Evolutionary conservation across 2,113 vertebrate genomes (phyloP), one percentile per base, ranked within the genome.

Genomic region (Probosciger aterrimus): DNA sequence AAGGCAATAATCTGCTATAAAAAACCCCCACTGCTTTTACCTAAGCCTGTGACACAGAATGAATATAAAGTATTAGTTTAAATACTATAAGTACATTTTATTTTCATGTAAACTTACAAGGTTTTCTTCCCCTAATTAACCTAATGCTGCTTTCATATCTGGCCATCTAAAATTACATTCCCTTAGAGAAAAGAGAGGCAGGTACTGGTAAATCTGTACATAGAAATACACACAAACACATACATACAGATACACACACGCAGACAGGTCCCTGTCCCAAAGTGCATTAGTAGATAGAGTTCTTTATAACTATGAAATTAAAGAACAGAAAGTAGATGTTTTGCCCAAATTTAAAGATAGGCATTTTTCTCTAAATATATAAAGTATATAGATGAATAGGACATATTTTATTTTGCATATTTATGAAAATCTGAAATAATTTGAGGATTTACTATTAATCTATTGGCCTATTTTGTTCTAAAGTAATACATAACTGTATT

Each of bases 391-490:
- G 20, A 28, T 76, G 14, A 15, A 77, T 43, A 53, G 19, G 16
- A 44, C 5, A 17, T 60, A 39, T 44, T 81, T 71, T 70, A 30
- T 78, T 82, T 63, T 83, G 86, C 3, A 6, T 27, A 37, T 37
- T 67, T n/a, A 41, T 20, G 27, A 93, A 89, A 89, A 92, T 50
- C 6, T 70, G 30, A 91, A 90, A 87, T 46, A 82, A 89, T 44
- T 2, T 55, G 12, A 92, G 18, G n/a, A 69, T 62, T 92, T 75
- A 37, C 9, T 88, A n/a, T 75, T 78, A 79, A 63, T 18, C 28
- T 75, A 63, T 57, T 87, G 50, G 59, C 67, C 57, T 84, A 60
- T 80, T 71, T 96, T 95, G 92, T 75, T 63, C 77, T 87, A 77
- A 96, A 86, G 37, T 33, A 95, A 44, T 25, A 73, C 52, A 73